Conservation (phyloP, 2,797 vertebrate species). For the Eulemur albifrons region DNA sequence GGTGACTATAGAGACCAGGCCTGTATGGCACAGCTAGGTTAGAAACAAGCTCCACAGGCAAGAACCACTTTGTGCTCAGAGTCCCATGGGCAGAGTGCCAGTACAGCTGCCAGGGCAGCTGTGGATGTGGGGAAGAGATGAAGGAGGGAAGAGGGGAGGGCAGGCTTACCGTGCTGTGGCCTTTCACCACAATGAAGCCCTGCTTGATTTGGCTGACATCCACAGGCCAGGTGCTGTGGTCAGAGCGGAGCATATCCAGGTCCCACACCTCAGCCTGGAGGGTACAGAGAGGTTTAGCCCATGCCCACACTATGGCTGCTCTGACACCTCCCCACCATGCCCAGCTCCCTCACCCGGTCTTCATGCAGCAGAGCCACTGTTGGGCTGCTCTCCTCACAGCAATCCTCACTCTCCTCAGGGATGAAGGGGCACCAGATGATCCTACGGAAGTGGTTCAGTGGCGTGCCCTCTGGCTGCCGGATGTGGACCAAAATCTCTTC, state of each 20-base stretch:
- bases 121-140: not conserved
- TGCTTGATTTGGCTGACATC: constrained; percentile 93
- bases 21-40: not conserved
- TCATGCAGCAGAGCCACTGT: constrained; percentile 95
- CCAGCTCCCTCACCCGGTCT: constrained; percentile 90
- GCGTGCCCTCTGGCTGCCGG: constrained; percentile 90
- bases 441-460: constrained; percentile 92
- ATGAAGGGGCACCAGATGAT: constrained; percentile 99
- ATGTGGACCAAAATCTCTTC: constrained; percentile 95
- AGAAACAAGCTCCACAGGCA: not conserved
- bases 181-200: constrained; percentile 95
- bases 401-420: constrained; percentile 94
- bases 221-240: constrained; percentile 92
- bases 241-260: constrained; percentile 92
- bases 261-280: constrained; percentile 98
- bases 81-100: not conserved
- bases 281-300: not conserved
- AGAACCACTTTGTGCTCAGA: not conserved
- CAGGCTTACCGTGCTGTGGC: constrained; percentile 91
- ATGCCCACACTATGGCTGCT: not conserved
- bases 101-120: not conserved
- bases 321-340: not conserved
- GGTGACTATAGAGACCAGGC: not conserved
- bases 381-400: constrained; percentile 92
- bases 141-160: not conserved